Evolutionary conservation across 1,140 invertebrate species (phyloP), one percentile per base, ranked within the genome.

Genomic region (Drosophila pruinosa): DNA sequence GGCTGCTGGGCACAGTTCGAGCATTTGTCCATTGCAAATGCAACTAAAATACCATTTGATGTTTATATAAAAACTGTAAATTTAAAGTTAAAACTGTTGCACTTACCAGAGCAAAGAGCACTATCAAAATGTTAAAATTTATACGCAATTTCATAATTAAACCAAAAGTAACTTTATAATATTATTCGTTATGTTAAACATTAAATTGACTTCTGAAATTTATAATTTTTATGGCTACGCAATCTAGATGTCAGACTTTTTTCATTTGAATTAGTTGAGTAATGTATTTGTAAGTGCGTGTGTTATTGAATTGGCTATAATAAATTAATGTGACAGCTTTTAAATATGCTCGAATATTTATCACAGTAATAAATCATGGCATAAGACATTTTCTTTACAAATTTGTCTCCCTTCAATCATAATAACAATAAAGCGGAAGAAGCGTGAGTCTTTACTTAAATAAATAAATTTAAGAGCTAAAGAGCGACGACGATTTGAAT

Each of bases 161-260:
- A 31, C 47, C 47, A 14, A 50, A 50, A 50, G 24, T 24, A 47
- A 7, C 43, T 7, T 50, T 31, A 17, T 47, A 47, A 47, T 14
- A 24, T 5, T 24, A 7, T 14, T 47, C 22, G 43, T 26, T 14
- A 7, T 1, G 14, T 24, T 22, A 21, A 43, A 43, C 19, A 43
- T 48, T 7, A 48, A 50, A 10, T 7, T 50, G 12, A 31, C 15
- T 34, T 17, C 26, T 50, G 24, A 34, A 50, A 50, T 50, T 26
- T 47, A 24, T 8, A 10, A 21, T 3, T 28, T 28, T 14, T 47
- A 4, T 24, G 43, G 4, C 22, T 14, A 47, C 6, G 43, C 43
- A 24, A 24, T 5, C 21, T 6, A 24, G 43, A 47, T 47, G 7
- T n/a, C 1, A 17, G 8, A 10, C 8, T 15, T 41, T 19, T 17